phyloP scores from a whole-genome alignment of 2,888 invertebrate genomes.

The Subacronicta megacephala region DNA sequence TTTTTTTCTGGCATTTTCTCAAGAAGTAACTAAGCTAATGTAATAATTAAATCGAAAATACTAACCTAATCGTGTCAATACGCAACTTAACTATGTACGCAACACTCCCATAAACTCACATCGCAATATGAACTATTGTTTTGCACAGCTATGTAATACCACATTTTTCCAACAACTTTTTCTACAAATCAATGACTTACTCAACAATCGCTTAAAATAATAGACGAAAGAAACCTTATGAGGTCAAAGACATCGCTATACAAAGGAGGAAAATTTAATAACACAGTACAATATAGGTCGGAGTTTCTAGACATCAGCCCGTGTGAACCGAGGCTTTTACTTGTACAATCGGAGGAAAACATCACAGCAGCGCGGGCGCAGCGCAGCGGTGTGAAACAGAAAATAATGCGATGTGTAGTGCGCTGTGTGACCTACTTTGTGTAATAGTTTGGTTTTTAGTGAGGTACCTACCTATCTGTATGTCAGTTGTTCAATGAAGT shows the following conservation, averaged over 20 bases:
- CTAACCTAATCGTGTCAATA: background rate
- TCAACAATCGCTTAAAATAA: constrained; percentile 25
- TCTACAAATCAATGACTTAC: constrained; percentile 40
- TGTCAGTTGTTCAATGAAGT: background rate
- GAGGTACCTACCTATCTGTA: too few relatives aligned
- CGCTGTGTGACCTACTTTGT: constrained; percentile 24
- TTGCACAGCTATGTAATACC: constrained; percentile 14
- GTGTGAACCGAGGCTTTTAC: constrained; percentile 46
- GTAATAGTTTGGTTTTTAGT: constrained; percentile 9
- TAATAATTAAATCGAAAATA: too few relatives aligned
- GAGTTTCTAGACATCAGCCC: constrained; percentile 45
- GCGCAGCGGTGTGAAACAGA: constrained; percentile 21
- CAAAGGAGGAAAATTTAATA: constrained; percentile 55
- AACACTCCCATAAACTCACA: background rate
- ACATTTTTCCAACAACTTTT: constrained; percentile 34
- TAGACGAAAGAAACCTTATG: constrained; percentile 33
- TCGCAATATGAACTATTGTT: constrained; percentile 26
- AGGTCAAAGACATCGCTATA: constrained; percentile 45
- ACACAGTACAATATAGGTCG: constrained; percentile 51
- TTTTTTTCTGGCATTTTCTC: too few relatives aligned
- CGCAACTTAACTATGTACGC: constrained; percentile 9
- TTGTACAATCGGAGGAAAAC: constrained; percentile 43
- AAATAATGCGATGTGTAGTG: background rate
- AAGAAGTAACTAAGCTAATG: too few relatives aligned
- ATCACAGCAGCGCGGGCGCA: constrained; percentile 10